A percentile compares a stretch with the other conserved stretches of the same genome.
Evolutionary conservation across 1,140 invertebrate species (phyloP).

Genomic region (Harpegnathos saltator): DNA sequence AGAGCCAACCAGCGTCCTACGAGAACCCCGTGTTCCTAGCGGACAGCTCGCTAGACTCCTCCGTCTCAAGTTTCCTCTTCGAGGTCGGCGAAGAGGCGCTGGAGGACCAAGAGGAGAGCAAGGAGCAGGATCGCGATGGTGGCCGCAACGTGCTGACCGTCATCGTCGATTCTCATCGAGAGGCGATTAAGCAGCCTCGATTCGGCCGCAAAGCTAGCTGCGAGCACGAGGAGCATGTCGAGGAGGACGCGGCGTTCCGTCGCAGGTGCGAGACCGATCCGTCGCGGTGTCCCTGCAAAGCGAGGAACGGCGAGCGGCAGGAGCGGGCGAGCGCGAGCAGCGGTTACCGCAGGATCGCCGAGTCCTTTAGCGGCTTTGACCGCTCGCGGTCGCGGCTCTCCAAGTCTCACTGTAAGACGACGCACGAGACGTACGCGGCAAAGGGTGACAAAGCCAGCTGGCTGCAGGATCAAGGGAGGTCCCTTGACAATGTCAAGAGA

Average conservation of each 20-base stretch:
- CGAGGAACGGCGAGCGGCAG: not conserved
- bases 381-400: not conserved
- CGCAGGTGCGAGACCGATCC: constrained; percentile 35
- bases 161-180: constrained; percentile 51
- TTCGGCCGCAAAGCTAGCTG: constrained; percentile 12
- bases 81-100: constrained; percentile 38
- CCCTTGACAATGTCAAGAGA: constrained; percentile 8
- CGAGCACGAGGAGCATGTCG: not conserved
- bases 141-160: constrained; percentile 36
- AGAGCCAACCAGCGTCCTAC: constrained; percentile 76
- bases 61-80: constrained; percentile 77
- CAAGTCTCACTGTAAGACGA: constrained; percentile 19
- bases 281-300: not conserved
- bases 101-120: not conserved
- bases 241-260: constrained; percentile 9
- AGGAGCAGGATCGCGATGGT: constrained; percentile 5
- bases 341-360: not conserved
- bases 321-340: not conserved
- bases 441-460: not conserved
- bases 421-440: constrained; percentile 3
- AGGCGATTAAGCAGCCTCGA: not conserved
- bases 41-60: constrained; percentile 82
- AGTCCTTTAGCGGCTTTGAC: constrained; percentile 35
- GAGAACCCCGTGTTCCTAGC: constrained; percentile 83
- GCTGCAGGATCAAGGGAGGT: constrained; percentile 21